Evolutionary conservation across 2,113 vertebrate species (phyloP).

Genomic region (Tichodroma muraria): DNA sequence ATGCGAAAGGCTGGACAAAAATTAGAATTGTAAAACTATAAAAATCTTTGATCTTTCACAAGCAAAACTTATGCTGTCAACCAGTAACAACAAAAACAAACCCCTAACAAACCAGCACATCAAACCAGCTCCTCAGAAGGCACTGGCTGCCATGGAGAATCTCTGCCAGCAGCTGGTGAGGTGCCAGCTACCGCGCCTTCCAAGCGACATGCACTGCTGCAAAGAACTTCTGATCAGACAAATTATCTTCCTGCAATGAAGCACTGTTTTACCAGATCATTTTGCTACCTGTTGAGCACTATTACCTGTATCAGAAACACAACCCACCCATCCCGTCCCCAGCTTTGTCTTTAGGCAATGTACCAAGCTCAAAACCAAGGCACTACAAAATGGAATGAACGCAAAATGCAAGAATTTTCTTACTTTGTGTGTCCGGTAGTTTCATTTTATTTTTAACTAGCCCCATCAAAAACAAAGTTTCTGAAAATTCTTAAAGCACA

Average conservation of each 20-base stretch:
- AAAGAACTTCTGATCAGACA: neutral
- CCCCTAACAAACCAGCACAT: neutral
- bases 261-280: neutral
- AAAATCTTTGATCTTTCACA: neutral
- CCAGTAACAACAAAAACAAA: neutral
- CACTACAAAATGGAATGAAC: neutral
- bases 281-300: neutral
- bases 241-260: neutral
- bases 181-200: neutral
- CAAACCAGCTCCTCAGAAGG: neutral
- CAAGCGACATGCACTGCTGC: neutral
- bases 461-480: neutral
- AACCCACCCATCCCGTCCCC: fast-evolving
- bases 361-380: neutral
- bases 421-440: neutral
- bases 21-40: neutral
- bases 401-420: neutral
- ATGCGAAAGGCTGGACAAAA: neutral
- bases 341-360: neutral
- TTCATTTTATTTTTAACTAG: neutral
- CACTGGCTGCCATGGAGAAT: neutral
- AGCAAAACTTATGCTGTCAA: neutral
- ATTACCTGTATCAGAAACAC: neutral
- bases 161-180: neutral
- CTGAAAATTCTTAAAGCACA: neutral